Base-by-base conservation (phyloP, 2,888 invertebrate species). In the Hyles lineata region DNA sequence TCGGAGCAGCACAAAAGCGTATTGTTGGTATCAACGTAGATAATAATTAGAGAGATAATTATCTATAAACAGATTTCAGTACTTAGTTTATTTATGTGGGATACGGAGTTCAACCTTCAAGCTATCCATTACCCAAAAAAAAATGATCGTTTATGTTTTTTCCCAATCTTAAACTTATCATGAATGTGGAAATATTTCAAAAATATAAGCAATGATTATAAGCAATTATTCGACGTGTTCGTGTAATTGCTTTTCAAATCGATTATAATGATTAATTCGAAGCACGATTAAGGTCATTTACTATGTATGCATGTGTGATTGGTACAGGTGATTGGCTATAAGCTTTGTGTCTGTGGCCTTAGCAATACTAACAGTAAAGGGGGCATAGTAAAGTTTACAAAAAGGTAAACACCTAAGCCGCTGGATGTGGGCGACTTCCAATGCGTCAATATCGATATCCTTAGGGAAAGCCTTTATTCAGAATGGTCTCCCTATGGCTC, bases 181-280 rank as follows among this genome's bases (percentile, higher is more conserved):
- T 59, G 11, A 11, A 59, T 59, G 21, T 23, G 11, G 60, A 23
- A 29, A 60, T 60, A 23, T 23, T n/a, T 17, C 23, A 5, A 7
- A 15, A 4, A 15, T 23, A 17, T 43, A 43, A 1, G 43, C 21
- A 67, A 67, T 23, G 6, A 25, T 23, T 43, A 15, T 29, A 29
- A 62, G n/a, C 32, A 35, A 32, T 62, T 32, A 61, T 62, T 61
- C n/a, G 32, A n/a, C n/a, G 32, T 32, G 43, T 67, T 63, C 63
- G 15, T 43, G 21, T 67, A 67, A 67, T 67, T 67, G 67, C 23
- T 50, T 67, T 67, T 43, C 21, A 60, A 67, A 67, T 67, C 67
- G 67, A 67, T 67, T 67, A 67, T 25, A 23, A 25, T 60, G 17
- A 25, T 23, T 43, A 35, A 67, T 50, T 67, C 67, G 21, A 21